Evolutionary conservation across 2,888 invertebrate species (phyloP).

Genomic region (Keiferia lycopersicella): DNA sequence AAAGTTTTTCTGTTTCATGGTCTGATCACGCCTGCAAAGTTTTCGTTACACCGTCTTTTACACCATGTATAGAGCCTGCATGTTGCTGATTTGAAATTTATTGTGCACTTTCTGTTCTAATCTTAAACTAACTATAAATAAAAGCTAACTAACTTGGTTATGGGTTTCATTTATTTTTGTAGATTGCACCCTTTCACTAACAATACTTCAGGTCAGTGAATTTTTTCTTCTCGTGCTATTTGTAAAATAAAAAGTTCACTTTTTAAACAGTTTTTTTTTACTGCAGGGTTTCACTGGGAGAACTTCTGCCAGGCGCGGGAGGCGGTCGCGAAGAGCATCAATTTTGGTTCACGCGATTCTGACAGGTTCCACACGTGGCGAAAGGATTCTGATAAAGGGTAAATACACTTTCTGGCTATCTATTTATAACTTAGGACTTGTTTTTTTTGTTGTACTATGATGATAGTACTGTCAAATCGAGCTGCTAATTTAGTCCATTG

Average conservation of each 20-base stretch:
- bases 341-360: conserved; percentile 46
- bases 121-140: background rate
- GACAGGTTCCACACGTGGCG: conserved; percentile 44
- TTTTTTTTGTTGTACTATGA: background rate
- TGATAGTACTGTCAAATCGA: no score
- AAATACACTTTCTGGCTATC: conserved; percentile 33
- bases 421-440: no score
- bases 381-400: conserved; percentile 53
- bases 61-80: no score
- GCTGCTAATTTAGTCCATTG: no score
- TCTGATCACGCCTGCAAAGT: no score
- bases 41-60: no score
- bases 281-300: conserved; percentile 50
- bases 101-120: background rate
- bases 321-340: conserved; percentile 56
- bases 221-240: background rate
- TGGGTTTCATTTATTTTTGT: conserved; percentile 6
- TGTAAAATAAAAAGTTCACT: background rate
- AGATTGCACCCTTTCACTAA: background rate
- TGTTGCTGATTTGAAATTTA: no score
- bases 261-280: background rate
- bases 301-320: conserved; percentile 67
- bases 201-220: background rate
- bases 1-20: no score
- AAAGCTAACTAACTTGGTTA: background rate